A percentile compares a stretch with the other conserved stretches of the same genome.
Conservation (phyloP, 2,888 invertebrate species). For the Amorpha juglandis region DNA sequence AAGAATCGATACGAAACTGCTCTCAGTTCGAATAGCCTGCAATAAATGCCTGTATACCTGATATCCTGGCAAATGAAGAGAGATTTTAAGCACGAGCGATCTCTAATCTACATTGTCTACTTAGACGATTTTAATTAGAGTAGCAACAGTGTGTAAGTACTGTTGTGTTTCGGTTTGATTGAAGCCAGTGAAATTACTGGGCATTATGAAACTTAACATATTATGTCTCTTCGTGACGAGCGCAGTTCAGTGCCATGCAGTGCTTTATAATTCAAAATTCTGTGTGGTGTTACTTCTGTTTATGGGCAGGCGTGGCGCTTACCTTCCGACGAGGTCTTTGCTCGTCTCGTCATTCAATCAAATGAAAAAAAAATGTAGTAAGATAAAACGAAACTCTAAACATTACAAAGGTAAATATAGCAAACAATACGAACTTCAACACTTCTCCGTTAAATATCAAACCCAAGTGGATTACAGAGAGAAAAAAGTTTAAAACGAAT, state of each 20-base stretch:
- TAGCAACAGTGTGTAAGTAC: too few species aligned
- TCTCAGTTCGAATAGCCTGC: not conserved
- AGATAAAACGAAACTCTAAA: not conserved
- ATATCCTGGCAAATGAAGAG: constrained; percentile 6
- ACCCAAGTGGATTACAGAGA: constrained; percentile 20
- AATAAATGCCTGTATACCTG: constrained; percentile 12
- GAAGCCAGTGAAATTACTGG: too few species aligned
- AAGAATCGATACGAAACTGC: constrained; percentile 23
- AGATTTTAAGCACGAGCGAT: not conserved
- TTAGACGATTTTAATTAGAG: not conserved
- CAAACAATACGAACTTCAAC: constrained; percentile 16
- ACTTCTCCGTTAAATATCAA: constrained; percentile 22
- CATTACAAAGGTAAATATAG: not conserved
- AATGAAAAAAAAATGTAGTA: not conserved
- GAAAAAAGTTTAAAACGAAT: constrained; percentile 24
- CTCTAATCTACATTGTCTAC: not conserved
- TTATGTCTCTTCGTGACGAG: too few species aligned
- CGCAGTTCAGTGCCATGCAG: too few species aligned
- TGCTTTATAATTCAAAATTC: too few species aligned
- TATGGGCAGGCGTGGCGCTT: too few species aligned
- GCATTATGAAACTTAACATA: too few species aligned
- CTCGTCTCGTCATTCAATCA: too few species aligned
- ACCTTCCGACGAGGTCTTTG: too few species aligned
- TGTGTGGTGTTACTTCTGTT: too few species aligned
- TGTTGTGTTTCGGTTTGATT: too few species aligned